Conservation (phyloP, 2,888 invertebrate genomes). For the Yponomeuta cagnagella region DNA sequence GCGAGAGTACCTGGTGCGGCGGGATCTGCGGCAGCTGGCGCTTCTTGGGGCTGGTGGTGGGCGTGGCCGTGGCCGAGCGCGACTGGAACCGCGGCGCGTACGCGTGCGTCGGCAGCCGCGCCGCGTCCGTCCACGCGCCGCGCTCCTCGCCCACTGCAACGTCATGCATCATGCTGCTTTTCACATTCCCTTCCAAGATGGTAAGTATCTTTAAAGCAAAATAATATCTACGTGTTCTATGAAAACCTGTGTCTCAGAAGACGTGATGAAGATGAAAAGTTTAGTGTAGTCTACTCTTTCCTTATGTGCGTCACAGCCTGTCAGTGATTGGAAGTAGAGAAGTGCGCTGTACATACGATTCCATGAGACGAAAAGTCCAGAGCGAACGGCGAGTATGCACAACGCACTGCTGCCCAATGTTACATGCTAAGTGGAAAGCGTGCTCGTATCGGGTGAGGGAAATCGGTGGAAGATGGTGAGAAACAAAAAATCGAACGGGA, state of each 20-base stretch:
- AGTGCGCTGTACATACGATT: conserved; percentile 30
- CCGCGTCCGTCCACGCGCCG: conserved; percentile 29
- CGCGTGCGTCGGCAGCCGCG: conserved; percentile 73
- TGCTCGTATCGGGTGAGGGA: conserved; percentile 60
- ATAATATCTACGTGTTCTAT: not conserved
- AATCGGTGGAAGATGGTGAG: conserved; percentile 62
- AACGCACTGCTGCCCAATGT: conserved; percentile 28
- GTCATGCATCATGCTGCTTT: conserved; percentile 24
- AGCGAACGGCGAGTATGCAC: conserved; percentile 21
- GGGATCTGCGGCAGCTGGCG: conserved; percentile 97
- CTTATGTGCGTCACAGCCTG: not conserved
- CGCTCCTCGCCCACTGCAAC: conserved; percentile 49
- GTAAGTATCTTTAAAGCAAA: not conserved
- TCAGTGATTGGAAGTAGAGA: not conserved
- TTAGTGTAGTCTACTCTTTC: not conserved
- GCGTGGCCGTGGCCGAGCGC: conserved; percentile 92
- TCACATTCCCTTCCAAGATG: not conserved
- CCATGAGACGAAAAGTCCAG: not conserved
- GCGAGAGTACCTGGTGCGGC: conserved; percentile 74
- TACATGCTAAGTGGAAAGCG: conserved; percentile 45
- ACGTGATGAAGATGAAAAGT: conserved; percentile 7
- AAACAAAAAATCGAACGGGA: conserved; percentile 51
- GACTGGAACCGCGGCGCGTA: conserved; percentile 84
- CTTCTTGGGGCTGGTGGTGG: conserved; percentile 96
- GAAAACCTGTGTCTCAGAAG: not conserved